A percentile compares a stretch with the other conserved stretches of the same genome.
phyloP scores from a whole-genome alignment of 2,888 invertebrate genomes.

The Pseudococcus jackbeardsleyi region DNA sequence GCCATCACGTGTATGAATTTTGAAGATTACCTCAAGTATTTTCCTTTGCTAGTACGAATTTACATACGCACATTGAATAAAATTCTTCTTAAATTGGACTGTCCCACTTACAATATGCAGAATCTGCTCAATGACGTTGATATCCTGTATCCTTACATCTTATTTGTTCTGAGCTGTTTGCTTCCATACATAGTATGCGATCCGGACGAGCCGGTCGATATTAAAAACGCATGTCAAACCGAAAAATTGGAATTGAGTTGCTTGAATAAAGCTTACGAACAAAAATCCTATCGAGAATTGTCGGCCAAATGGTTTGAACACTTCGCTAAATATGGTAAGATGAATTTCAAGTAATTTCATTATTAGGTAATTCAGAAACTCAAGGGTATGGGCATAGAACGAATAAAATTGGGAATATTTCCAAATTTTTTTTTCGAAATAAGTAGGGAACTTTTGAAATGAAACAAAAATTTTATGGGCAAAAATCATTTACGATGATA shows the following conservation, averaged over 20 bases:
- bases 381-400: too few relatives aligned
- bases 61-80: constrained; percentile 59
- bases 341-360: too few relatives aligned
- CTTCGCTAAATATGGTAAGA: neutral
- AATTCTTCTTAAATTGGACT: constrained; percentile 43
- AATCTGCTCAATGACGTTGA: neutral
- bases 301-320: neutral
- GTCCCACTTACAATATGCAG: neutral
- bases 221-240: neutral
- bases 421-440: too few relatives aligned
- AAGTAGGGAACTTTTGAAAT: too few relatives aligned
- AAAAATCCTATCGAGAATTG: neutral
- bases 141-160: neutral
- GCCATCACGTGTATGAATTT: constrained; percentile 59
- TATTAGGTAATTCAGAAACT: too few relatives aligned
- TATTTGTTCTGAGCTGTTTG: neutral
- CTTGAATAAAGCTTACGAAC: neutral
- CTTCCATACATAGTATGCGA: neutral
- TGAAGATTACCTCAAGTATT: constrained; percentile 56
- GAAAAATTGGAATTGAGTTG: too few relatives aligned
- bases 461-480: too few relatives aligned
- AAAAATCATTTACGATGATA: too few relatives aligned
- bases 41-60: constrained; percentile 47
- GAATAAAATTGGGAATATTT: too few relatives aligned
- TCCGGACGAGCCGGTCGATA: neutral